Percentiles rank a stretch among this genome's conserved stretches.
phyloP scores from a whole-genome alignment of 2,113 vertebrate genomes.

The Phocoena sinus region DNA sequence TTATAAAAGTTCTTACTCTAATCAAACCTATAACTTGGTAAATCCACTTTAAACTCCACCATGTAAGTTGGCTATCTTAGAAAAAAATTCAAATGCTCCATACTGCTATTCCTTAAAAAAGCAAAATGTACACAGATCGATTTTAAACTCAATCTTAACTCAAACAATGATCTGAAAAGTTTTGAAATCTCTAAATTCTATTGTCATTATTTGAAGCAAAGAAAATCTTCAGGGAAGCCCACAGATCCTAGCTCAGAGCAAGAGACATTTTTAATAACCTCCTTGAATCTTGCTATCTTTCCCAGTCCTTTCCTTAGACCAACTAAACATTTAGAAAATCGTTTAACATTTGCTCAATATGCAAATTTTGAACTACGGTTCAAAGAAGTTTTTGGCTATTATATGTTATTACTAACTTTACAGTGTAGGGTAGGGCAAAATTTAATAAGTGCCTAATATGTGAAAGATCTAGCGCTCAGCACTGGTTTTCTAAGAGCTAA shows the following conservation, averaged over 20 bases:
- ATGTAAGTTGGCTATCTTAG: background rate
- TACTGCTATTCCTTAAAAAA: background rate
- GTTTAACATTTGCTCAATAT: background rate
- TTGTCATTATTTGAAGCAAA: slow-evolving; percentile 28
- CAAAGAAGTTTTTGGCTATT: background rate
- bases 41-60: background rate
- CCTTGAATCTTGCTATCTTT: background rate
- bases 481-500: background rate
- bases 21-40: background rate
- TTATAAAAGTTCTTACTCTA: background rate
- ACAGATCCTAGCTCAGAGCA: background rate
- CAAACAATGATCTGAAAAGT: slow-evolving; percentile 24
- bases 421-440: background rate
- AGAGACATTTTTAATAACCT: background rate
- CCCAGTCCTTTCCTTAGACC: background rate
- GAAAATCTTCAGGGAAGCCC: background rate
- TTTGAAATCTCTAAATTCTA: slow-evolving; percentile 10
- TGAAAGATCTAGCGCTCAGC: background rate
- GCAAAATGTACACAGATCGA: background rate
- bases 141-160: slow-evolving; percentile 50
- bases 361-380: slow-evolving; percentile 11
- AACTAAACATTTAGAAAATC: slow-evolving; percentile 32
- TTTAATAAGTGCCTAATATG: background rate
- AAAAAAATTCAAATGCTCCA: background rate
- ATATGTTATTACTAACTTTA: slow-evolving; percentile 4